Evolutionary conservation across 2,797 vertebrate species (phyloP).

Genomic region (Aplochiton taeniatus): DNA sequence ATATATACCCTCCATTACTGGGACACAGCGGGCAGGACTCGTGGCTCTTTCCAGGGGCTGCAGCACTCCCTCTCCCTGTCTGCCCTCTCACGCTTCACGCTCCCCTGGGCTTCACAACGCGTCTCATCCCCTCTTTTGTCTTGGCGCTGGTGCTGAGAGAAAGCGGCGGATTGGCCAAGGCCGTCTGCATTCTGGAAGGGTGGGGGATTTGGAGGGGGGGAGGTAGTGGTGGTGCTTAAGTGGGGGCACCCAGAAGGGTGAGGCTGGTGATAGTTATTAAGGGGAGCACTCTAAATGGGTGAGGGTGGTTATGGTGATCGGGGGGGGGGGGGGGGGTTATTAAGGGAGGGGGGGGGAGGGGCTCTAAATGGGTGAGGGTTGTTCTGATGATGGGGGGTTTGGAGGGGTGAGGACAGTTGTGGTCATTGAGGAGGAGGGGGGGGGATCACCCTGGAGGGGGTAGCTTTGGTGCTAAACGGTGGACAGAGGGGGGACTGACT

Average conservation of each 20-base stretch:
- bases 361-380: not conserved
- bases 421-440: slow-evolving; percentile 2
- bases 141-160: slow-evolving; percentile 52
- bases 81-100: slow-evolving; percentile 47
- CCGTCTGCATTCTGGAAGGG: not conserved
- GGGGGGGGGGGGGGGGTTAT: not conserved
- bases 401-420: no score
- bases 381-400: no score
- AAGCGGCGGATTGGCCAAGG: slow-evolving; percentile 39
- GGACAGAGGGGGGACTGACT: not conserved
- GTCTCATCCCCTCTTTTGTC: slow-evolving; percentile 52
- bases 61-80: not conserved
- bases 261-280: not conserved
- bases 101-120: slow-evolving; percentile 64
- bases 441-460: not conserved
- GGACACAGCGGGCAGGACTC: slow-evolving; percentile 46
- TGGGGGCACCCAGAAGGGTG: no score
- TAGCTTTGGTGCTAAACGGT: not conserved
- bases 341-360: not conserved
- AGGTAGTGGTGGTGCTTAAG: no score
- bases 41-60: slow-evolving; percentile 61
- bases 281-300: not conserved
- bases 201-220: no score
- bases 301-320: not conserved
- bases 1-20: slow-evolving; percentile 72